These are phyloP conservation scores for Periphyllus acericola DNA, from an alignment of 2,888 invertebrate species.

Conservation along the genomic window DNA sequence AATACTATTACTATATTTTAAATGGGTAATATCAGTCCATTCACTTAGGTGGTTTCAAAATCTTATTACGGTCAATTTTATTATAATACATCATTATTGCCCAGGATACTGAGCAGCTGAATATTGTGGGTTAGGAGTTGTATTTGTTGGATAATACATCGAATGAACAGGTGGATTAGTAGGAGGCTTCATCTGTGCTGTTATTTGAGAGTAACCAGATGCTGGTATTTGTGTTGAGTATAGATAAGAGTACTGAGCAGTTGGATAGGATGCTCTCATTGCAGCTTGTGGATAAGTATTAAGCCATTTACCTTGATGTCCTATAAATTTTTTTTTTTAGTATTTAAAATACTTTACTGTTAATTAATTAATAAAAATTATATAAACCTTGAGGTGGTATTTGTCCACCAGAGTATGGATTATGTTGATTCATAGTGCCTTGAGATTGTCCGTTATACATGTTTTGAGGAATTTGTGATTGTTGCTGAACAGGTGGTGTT, in stretches of 20 bases:
- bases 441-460: constrained; percentile 57
- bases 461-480: constrained; percentile 51
- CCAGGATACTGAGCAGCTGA: constrained; percentile 51
- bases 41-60: constrained; percentile 19
- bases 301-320: constrained; percentile 48
- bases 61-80: not conserved
- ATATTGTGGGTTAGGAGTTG: constrained; percentile 56
- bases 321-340: constrained; percentile 9
- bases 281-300: constrained; percentile 46
- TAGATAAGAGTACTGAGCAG: constrained; percentile 49
- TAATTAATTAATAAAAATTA: not conserved
- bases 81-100: constrained; percentile 23
- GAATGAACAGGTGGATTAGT: constrained; percentile 55
- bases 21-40: constrained; percentile 59
- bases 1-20: constrained; percentile 18
- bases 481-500: constrained; percentile 51
- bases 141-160: constrained; percentile 52
- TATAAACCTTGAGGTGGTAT: constrained; percentile 56
- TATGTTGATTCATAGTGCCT: constrained; percentile 52
- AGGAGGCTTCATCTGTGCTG: constrained; percentile 53
- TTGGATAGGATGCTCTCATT: constrained; percentile 53
- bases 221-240: constrained; percentile 48
- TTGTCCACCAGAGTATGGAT: constrained; percentile 51
- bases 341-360: not conserved
- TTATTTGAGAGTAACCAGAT: constrained; percentile 48